Conservation (phyloP, 2,888 invertebrate genomes). For the Podotricha telesiphe region DNA sequence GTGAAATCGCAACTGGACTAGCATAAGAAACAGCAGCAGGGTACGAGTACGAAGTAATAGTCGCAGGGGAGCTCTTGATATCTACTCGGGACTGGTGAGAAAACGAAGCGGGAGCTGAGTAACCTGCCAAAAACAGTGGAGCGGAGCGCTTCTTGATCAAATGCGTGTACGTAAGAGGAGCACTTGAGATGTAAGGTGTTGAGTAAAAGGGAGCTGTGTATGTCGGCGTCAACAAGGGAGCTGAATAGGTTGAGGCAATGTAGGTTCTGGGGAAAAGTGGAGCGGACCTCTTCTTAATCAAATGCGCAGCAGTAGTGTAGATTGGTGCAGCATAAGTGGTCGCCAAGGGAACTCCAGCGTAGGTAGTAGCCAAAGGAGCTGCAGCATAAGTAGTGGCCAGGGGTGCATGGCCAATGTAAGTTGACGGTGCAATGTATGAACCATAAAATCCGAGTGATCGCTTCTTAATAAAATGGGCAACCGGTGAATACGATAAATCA, state of each 20-base stretch:
- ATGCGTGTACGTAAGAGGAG: slow-evolving; percentile 56
- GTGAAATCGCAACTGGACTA: slow-evolving; percentile 42
- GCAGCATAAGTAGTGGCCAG: slow-evolving; percentile 39
- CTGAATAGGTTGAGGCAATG: slow-evolving; percentile 43
- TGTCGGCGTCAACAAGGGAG: slow-evolving; percentile 55
- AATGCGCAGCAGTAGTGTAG: slow-evolving; percentile 56
- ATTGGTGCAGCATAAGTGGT: slow-evolving; percentile 46
- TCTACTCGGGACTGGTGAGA: slow-evolving; percentile 61
- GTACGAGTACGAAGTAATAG: slow-evolving; percentile 53
- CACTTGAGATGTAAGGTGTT: slow-evolving; percentile 54
- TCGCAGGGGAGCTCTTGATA: slow-evolving; percentile 52
- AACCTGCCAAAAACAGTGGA: slow-evolving; percentile 49
- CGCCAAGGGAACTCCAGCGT: slow-evolving; percentile 43
- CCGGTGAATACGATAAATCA: slow-evolving; percentile 43
- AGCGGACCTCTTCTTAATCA: slow-evolving; percentile 65
- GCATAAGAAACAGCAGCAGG: slow-evolving; percentile 49
- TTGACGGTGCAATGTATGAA: slow-evolving; percentile 52
- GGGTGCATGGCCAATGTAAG: slow-evolving; percentile 49
- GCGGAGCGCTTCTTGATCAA: slow-evolving; percentile 66
- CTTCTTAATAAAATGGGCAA: slow-evolving; percentile 62
- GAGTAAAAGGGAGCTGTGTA: slow-evolving; percentile 55
- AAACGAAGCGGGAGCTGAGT: slow-evolving; percentile 56
- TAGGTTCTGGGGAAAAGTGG: slow-evolving; percentile 49
- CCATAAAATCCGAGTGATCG: slow-evolving; percentile 51
- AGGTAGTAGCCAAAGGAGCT: slow-evolving; percentile 21